Evolutionary conservation across 2,113 vertebrate genomes (phyloP), one percentile per base, ranked within the genome.

Genomic region (Nycticryphes semicollaris): DNA sequence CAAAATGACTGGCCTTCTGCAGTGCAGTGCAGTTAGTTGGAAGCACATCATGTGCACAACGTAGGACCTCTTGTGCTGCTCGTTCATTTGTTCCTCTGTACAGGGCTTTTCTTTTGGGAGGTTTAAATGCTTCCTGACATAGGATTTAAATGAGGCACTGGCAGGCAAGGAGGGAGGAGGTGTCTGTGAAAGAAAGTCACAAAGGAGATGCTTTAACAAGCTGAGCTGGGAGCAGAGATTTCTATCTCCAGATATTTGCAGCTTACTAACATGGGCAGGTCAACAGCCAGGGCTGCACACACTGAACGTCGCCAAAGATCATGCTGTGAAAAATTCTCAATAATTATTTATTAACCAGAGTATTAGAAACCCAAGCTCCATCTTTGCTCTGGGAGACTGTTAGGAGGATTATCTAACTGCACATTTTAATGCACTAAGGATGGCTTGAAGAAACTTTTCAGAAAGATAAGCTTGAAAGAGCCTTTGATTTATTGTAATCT

Each of bases 401-500:
- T 84, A 43, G 84, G 62, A 84, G 51, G 50, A 84, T 92, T 94
- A 73, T 76, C 78, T 43, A 7, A 16, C 43, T 35, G 59, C 70
- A 82, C 9, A 39, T 43, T 62, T 80, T 43, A 84, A 45, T 80
- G 82, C 45, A 19, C 41, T 74, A 66, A 50, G 60, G 59, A 51
- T 59, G 73, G 28, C 77, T 96, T 82, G 69, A 54, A 89, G 91
- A 94, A 93, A 92, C 72, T 82, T 93, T 56, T 24, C 54, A 37
- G 76, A 74, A 81, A 90, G 79, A 90, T 92, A 94, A 88, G 56
- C 93, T 81, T 75, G 41, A 88, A 90, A 89, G 79, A 89, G 25
- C 31, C 67, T 94, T 87, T 69, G 87, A 91, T 90, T 96, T 91
- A 75, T 94, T n/a, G 4, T 90, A 91, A 81, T 91, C 56, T 83